phyloP scores from a whole-genome alignment of 2,797 vertebrate species.

The Eulemur coronatus region DNA sequence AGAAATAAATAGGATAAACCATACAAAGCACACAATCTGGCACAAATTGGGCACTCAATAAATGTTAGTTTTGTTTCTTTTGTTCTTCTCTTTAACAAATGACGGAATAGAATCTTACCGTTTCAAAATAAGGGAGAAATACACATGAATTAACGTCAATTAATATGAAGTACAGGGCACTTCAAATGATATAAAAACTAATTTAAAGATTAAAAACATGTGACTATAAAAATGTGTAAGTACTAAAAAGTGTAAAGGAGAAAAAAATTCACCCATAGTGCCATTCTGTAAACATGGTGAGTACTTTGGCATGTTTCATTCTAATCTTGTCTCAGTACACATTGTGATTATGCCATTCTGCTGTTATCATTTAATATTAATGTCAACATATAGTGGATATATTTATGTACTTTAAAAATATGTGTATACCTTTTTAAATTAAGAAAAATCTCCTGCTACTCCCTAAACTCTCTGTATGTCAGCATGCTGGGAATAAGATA shows the following conservation, averaged over 20 bases:
- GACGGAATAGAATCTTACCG: neutral
- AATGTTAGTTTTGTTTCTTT: neutral
- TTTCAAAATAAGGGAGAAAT: conserved; percentile 8
- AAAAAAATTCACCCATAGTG: neutral
- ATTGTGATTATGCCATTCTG: neutral
- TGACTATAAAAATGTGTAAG: neutral
- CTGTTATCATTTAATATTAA: conserved; percentile 49
- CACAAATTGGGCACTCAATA: neutral
- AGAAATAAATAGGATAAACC: neutral
- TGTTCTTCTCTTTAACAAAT: conserved; percentile 26
- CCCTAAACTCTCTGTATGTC: neutral
- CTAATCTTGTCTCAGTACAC: neutral
- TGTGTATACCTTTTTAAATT: neutral
- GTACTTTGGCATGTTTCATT: neutral
- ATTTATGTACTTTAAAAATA: neutral
- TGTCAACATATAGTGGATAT: neutral
- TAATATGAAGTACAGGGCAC: neutral
- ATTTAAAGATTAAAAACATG: neutral
- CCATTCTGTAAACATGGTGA: neutral
- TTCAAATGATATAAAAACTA: conserved; percentile 1
- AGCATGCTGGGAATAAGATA: neutral
- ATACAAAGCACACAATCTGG: neutral
- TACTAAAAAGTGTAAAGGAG: neutral
- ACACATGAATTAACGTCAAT: neutral
- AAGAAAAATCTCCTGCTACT: neutral